Conservation (phyloP, 2,113 vertebrate genomes). For the Elgaria multicarinata region DNA sequence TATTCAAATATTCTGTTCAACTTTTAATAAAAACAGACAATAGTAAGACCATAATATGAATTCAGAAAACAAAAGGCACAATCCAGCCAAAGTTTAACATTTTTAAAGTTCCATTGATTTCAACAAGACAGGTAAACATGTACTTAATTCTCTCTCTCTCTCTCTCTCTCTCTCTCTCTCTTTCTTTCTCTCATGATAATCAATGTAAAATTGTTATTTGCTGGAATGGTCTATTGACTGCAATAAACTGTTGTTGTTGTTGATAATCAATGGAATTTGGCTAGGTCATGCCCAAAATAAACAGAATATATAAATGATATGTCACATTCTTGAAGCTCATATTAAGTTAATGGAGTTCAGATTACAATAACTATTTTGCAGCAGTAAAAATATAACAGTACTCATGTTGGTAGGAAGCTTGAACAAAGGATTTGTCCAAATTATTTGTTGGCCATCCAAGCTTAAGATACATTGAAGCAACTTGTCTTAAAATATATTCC, state of each 20-base stretch:
- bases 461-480: conserved; percentile 91
- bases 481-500: conserved; percentile 96
- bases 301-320: neutral
- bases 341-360: conserved; percentile 35
- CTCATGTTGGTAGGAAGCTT: conserved; percentile 93
- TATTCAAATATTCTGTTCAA: conserved; percentile 44
- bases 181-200: too few species aligned
- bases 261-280: neutral
- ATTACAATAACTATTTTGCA: conserved; percentile 17
- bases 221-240: too few species aligned
- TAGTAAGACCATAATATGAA: conserved; percentile 10
- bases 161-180: neutral
- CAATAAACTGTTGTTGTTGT: too few species aligned
- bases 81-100: neutral
- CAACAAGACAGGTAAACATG: neutral
- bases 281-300: neutral
- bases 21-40: conserved; percentile 40
- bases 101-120: neutral
- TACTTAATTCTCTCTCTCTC: neutral
- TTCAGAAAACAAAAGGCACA: neutral
- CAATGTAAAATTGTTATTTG: too few species aligned
- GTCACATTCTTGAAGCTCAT: conserved; percentile 24
- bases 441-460: conserved; percentile 91
- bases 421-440: conserved; percentile 86
- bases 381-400: conserved; percentile 70